Base-by-base conservation (phyloP, 1,140 invertebrate genomes). In the Aphelenchoides avenae region DNA sequence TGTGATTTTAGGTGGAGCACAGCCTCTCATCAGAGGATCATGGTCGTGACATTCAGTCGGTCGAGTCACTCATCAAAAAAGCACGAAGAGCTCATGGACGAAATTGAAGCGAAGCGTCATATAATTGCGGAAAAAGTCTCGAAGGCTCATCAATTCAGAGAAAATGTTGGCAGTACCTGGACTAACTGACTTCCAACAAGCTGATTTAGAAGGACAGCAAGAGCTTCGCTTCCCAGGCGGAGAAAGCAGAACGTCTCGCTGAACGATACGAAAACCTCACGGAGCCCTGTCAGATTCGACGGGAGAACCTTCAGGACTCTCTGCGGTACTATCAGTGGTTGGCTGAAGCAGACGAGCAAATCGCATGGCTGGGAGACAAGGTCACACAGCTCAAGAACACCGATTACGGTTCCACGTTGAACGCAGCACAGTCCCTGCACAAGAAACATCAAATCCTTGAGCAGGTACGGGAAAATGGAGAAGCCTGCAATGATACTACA, bases 331-430 rank as follows among this genome's bases (percentile, higher is more conserved):
- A 91, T 70, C 87, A 90, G 71, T 89, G 90, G 75, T 37, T 58
- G 1, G 52, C 77, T 79, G 93, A 98, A 78, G 86, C 97, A 42
- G 93, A 97, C 76, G 94, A 99, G 79, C 94, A 99, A 79, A 90
- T 94, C 68, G 80, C 95, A 5, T 99, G 94, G 94, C 90, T 98
- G 54, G 84, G 86, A 33, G 93, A 98, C 78, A 97, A 96, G 79
- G 88, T 96, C 86, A 90, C 91, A 1, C 83, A 89, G 56, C 91
- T 57, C 13, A 86, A 84, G 22, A 91, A 87, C 61, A 84, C 82
- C 0, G 91, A 97, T 57, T 94, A 88, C 77, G 94, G 94, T 34
- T 94, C 89, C 77, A 91, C 89, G 11, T 80, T 97, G 5, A 94
- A 94, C 81, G 91, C 89, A 78, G 93, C 97, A 0, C 89, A 96